Evolutionary conservation across 2,113 vertebrate genomes (phyloP).

Genomic region (Ciconia maguari): DNA sequence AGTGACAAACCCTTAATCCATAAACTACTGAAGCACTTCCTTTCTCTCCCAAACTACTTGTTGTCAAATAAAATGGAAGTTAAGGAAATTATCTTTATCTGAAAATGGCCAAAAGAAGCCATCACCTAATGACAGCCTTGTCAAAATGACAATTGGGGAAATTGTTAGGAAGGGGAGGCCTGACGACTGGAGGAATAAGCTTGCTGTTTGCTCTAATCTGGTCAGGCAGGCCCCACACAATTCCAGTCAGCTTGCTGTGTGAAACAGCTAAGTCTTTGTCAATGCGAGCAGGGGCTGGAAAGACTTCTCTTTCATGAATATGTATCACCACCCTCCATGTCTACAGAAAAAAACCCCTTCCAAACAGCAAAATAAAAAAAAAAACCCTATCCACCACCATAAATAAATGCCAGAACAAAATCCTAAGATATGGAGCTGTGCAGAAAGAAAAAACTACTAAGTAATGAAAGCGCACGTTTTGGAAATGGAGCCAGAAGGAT

Average conservation of each 20-base stretch:
- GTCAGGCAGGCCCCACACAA: conserved; percentile 71
- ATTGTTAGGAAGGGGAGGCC: conserved; percentile 76
- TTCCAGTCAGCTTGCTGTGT: conserved; percentile 73
- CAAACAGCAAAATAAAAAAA: conserved; percentile 42
- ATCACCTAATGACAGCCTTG: conserved; percentile 82
- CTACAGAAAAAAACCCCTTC: conserved; percentile 60
- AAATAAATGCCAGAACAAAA: conserved; percentile 12
- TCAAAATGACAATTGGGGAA: conserved; percentile 79
- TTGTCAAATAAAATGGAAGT: conserved; percentile 82
- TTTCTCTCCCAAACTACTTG: conserved; percentile 73
- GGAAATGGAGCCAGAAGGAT: conserved; percentile 13
- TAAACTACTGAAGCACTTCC: conserved; percentile 76
- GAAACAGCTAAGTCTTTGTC: conserved; percentile 82
- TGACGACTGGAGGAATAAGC: conserved; percentile 67
- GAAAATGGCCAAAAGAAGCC: conserved; percentile 80
- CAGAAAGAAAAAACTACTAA: conserved; percentile 7
- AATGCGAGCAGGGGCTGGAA: conserved; percentile 58
- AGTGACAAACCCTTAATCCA: conserved; percentile 79
- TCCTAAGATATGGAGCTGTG: background rate
- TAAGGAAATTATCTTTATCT: conserved; percentile 84
- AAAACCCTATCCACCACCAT: background rate
- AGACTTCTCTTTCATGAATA: conserved; percentile 78
- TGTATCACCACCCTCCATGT: conserved; percentile 68
- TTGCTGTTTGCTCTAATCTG: conserved; percentile 76
- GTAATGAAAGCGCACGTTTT: conserved; percentile 36